Percentiles rank a stretch among this genome's conserved stretches.
These are phyloP conservation scores for Allygus modestus DNA, from an alignment of 2,888 invertebrate species.

Conservation along the genomic window DNA sequence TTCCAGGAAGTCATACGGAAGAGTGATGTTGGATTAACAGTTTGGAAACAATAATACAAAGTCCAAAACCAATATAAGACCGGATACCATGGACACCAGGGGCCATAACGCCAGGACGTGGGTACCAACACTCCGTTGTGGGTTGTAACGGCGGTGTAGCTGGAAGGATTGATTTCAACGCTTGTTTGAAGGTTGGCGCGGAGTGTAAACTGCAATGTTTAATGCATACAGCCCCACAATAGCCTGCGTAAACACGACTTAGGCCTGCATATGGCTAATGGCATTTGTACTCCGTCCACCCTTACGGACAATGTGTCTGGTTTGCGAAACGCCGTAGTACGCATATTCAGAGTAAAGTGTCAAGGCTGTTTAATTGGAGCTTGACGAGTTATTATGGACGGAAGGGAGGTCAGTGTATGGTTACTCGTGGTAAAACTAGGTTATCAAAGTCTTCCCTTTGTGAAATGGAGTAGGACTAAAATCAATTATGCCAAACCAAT, in stretches of 20 bases:
- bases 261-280: background rate
- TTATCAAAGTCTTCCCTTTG: too few relatives aligned
- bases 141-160: conserved; percentile 3
- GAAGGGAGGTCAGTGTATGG: too few relatives aligned
- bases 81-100: too few relatives aligned
- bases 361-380: background rate
- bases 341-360: background rate
- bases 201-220: conserved; percentile 16
- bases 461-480: too few relatives aligned
- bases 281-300: background rate
- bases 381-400: background rate
- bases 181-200: background rate
- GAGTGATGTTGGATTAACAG: too few relatives aligned
- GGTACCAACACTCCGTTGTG: background rate
- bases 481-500: too few relatives aligned
- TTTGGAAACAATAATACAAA: too few relatives aligned
- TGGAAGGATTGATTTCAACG: conserved; percentile 27
- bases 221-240: conserved; percentile 8
- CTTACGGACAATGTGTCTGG: background rate
- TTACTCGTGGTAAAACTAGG: too few relatives aligned
- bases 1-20: too few relatives aligned
- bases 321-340: background rate
- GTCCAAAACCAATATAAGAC: too few relatives aligned
- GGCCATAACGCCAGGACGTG: background rate
- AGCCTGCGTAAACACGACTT: background rate